phyloP scores from a whole-genome alignment of 2,888 invertebrate genomes.

The Cephus spinipes region DNA sequence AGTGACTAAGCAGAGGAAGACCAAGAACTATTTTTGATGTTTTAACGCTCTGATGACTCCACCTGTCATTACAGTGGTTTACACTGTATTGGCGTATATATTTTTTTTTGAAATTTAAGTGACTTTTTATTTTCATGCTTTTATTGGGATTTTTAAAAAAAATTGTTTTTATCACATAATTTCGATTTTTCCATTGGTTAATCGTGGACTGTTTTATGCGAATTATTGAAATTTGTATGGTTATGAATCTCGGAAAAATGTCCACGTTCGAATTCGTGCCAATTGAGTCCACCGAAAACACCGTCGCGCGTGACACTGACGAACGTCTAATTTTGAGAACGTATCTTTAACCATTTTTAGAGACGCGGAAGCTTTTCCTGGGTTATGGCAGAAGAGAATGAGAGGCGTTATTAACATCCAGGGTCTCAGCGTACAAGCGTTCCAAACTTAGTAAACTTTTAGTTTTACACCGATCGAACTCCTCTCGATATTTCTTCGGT shows the following conservation, averaged over 20 bases:
- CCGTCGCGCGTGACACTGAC: slow-evolving; percentile 1
- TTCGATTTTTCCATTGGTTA: not conserved
- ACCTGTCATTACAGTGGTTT: not conserved
- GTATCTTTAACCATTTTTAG: not conserved
- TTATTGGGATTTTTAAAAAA: no score
- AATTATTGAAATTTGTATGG: not conserved
- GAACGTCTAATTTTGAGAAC: slow-evolving; percentile 7
- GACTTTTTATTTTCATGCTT: not conserved
- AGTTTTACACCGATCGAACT: not conserved
- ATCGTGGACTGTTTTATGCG: not conserved
- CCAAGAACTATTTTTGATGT: not conserved
- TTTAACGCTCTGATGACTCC: not conserved
- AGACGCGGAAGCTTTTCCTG: not conserved
- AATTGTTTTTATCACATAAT: no score
- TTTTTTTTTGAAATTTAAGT: not conserved
- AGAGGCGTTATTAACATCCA: not conserved
- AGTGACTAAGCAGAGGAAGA: not conserved
- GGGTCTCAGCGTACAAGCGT: not conserved
- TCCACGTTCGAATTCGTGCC: not conserved
- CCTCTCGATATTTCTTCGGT: not conserved
- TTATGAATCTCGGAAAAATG: no score
- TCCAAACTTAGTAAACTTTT: not conserved
- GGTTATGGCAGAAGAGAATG: not conserved
- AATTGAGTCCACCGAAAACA: not conserved
- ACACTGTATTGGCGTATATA: not conserved